Base-by-base conservation (phyloP, 2,888 invertebrate genomes). In the Labia minor region DNA sequence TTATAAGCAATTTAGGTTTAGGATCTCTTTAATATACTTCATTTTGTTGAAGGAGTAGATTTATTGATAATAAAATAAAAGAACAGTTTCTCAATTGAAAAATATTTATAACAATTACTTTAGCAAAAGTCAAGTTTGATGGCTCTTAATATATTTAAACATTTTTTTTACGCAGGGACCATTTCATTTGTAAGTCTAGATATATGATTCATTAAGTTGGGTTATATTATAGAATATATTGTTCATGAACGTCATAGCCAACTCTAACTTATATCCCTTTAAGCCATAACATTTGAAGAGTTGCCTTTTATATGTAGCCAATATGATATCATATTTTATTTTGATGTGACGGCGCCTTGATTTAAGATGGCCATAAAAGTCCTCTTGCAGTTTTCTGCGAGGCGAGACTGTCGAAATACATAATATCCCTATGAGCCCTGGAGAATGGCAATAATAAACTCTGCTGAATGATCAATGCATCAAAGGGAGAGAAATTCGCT, bases 181-280 rank as follows among this genome's bases (percentile, higher is more conserved):
- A 33, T 33, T 33, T 33, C 33, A 33, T 33, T 33, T 33, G 33
- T 33, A 33, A 8, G 33, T 6, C 33, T 33, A 33, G 33, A 33
- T 33, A 33, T 33, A 33, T 33, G 33, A 33, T 33, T 33, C 33
- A 33, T 33, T 33, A 33, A 33, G 33, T 11, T 11, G 33, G 33
- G 33, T 33, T 33, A 33, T 33, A 33, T 33, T 8, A 33, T 33
- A 33, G 33, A 72, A 74, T 73, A 75, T 75, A 76, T 77, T 74
- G 75, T 76, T 77, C 78, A 76, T 78, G 77, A 77, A 77, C 75
- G 78, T 77, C 77, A 77, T 70, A 74, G 72, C 71, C 77, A 74
- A 71, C 68, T 66, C 68, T 68, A 68, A 69, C 68, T 69, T 67
- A 66, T 68, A 69, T 73, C 74, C 73, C 72, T 72, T 72, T 70